Conservation (phyloP, 2,888 invertebrate species). For the Panorpa germanica region DNA sequence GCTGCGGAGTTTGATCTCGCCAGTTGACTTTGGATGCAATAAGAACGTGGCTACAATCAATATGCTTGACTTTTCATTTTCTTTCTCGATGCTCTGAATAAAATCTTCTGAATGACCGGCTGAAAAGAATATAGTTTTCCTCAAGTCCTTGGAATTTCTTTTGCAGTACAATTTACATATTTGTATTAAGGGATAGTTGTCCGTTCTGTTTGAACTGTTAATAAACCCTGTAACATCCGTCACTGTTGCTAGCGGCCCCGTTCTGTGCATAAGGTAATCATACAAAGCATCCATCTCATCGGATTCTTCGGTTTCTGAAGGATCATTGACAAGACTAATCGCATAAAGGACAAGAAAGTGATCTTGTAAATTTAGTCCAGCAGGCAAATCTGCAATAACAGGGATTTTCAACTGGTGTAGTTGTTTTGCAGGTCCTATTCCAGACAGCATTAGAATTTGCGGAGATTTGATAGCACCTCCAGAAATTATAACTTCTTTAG, state of each 20-base stretch:
- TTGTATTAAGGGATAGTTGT: constrained; percentile 30
- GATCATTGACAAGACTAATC: too few relatives aligned
- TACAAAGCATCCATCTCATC: constrained; percentile 19
- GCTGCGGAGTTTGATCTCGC: constrained; percentile 30
- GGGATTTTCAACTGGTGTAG: constrained; percentile 50
- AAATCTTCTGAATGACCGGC: constrained; percentile 19
- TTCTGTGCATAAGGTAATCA: constrained; percentile 24
- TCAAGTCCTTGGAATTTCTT: constrained; percentile 16
- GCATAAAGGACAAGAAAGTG: constrained; percentile 43
- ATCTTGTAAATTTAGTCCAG: constrained; percentile 47
- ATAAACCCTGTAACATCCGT: constrained; percentile 30
- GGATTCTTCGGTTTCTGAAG: too few relatives aligned
- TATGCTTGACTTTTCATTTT: constrained; percentile 20
- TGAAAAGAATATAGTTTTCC: too few relatives aligned
- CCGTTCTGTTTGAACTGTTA: constrained; percentile 23
- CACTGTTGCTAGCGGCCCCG: constrained; percentile 26
- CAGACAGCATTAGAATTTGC: too few relatives aligned
- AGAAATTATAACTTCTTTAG: constrained; percentile 37
- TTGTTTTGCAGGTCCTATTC: too few relatives aligned
- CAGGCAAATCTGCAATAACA: constrained; percentile 38
- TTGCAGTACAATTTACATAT: constrained; percentile 22
- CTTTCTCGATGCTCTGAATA: constrained; percentile 15
- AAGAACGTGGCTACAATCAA: constrained; percentile 24
- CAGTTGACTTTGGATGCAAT: constrained; percentile 30
- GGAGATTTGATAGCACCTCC: too few relatives aligned